These are phyloP conservation scores for Anniella stebbinsi DNA, from an alignment of 2,797 vertebrate species.

Conservation along the genomic window DNA sequence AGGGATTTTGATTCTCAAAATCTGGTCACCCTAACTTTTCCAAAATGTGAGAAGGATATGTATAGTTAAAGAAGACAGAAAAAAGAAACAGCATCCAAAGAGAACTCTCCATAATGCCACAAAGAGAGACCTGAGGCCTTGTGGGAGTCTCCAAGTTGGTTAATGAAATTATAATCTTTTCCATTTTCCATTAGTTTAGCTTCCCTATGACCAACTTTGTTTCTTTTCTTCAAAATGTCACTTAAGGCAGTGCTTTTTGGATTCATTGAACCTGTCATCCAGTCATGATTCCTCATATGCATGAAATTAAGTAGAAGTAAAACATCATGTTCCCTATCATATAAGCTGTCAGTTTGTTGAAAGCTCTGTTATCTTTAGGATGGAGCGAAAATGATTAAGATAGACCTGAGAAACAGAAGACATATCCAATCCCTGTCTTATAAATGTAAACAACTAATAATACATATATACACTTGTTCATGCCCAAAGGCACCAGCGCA, in stretches of 20 bases:
- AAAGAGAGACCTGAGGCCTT: not conserved
- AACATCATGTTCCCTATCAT: constrained; percentile 44
- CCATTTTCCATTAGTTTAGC: not conserved
- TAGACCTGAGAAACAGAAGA: constrained; percentile 22
- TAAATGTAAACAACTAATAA: constrained; percentile 4
- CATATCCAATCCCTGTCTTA: constrained; percentile 18
- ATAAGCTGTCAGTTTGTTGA: constrained; percentile 36
- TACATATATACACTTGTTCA: not conserved
- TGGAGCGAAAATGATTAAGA: constrained; percentile 45
- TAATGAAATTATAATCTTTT: not conserved
- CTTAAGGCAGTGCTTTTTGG: constrained; percentile 15
- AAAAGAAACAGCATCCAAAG: not conserved
- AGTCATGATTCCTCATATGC: not conserved
- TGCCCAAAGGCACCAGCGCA: not conserved
- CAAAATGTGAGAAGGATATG: not conserved
- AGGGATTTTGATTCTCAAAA: too few species aligned
- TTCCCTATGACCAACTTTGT: not conserved
- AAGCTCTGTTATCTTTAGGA: constrained; percentile 43
- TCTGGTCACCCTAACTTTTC: too few species aligned
- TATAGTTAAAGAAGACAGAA: not conserved
- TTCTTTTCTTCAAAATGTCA: not conserved
- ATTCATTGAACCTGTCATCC: constrained; percentile 45
- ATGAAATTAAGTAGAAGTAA: constrained; percentile 46
- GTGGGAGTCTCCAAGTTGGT: not conserved
- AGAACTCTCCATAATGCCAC: not conserved